phyloP scores from a whole-genome alignment of 2,113 vertebrate species.

The Saguinus midas region DNA sequence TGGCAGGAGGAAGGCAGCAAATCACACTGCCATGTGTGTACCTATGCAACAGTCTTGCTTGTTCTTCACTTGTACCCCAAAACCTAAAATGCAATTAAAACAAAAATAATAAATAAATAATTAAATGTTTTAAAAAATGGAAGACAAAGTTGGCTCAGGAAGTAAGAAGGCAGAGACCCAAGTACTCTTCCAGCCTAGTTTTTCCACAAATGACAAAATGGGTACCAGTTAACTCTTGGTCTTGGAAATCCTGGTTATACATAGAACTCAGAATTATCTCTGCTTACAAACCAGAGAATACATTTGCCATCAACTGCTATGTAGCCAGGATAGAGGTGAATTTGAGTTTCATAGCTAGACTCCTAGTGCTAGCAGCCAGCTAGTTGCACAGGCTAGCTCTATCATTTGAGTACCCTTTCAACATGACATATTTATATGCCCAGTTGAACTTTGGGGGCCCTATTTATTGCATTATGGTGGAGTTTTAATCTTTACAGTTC shows the following conservation, averaged over 20 bases:
- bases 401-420: neutral
- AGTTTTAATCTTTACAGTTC: conserved; percentile 12
- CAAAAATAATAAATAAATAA: too few species aligned
- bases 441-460: neutral
- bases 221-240: neutral
- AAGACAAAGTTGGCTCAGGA: neutral
- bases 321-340: too few species aligned
- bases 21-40: too few species aligned
- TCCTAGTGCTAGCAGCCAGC: too few species aligned
- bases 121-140: neutral
- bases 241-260: neutral
- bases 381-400: too few species aligned
- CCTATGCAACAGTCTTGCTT: too few species aligned
- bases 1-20: too few species aligned
- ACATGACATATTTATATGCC: neutral
- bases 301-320: neutral
- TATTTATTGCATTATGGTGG: neutral
- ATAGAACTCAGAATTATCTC: neutral
- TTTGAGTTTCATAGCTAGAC: too few species aligned
- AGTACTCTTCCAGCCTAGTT: neutral
- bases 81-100: too few species aligned
- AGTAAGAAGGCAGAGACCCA: neutral
- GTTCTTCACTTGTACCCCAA: too few species aligned
- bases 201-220: neutral
- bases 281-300: neutral